A percentile compares a stretch with the other conserved stretches of the same genome.
phyloP scores from a whole-genome alignment of 2,888 invertebrate species.

The Chymomyza procnemis region DNA sequence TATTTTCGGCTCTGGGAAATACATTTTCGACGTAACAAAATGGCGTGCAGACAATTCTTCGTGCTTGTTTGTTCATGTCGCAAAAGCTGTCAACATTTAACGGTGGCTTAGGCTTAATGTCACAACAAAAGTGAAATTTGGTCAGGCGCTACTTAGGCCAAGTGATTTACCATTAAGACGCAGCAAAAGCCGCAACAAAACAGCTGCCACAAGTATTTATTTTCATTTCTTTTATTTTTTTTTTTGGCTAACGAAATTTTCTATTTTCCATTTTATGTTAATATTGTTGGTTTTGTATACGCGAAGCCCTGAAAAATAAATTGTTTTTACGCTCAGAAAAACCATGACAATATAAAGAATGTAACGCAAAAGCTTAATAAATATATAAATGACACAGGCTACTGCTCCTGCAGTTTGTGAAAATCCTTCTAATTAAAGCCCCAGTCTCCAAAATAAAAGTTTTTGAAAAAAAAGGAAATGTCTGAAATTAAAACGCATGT shows the following conservation, averaged over 20 bases:
- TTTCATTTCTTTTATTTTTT: not conserved
- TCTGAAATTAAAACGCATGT: not conserved
- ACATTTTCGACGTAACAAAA: not conserved
- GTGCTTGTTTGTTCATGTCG: not conserved
- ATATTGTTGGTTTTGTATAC: not conserved
- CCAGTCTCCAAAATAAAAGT: not conserved
- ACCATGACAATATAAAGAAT: not conserved
- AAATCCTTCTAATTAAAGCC: not conserved
- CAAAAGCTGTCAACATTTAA: slow-evolving; percentile 59
- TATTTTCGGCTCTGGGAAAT: too few relatives aligned
- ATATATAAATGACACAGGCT: not conserved
- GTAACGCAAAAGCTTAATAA: not conserved
- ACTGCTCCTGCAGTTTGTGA: not conserved
- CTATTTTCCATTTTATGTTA: not conserved
- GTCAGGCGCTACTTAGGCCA: not conserved
- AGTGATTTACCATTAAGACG: not conserved
- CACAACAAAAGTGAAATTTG: not conserved
- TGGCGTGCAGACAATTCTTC: not conserved
- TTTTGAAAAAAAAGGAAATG: not conserved
- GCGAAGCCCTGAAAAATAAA: not conserved
- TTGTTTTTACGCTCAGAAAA: not conserved
- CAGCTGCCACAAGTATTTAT: not conserved
- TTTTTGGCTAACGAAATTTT: not conserved
- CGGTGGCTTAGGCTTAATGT: slow-evolving; percentile 31
- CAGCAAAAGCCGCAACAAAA: not conserved